phyloP scores from a whole-genome alignment of 2,113 vertebrate species.

The Ptilonorhynchus violaceus region DNA sequence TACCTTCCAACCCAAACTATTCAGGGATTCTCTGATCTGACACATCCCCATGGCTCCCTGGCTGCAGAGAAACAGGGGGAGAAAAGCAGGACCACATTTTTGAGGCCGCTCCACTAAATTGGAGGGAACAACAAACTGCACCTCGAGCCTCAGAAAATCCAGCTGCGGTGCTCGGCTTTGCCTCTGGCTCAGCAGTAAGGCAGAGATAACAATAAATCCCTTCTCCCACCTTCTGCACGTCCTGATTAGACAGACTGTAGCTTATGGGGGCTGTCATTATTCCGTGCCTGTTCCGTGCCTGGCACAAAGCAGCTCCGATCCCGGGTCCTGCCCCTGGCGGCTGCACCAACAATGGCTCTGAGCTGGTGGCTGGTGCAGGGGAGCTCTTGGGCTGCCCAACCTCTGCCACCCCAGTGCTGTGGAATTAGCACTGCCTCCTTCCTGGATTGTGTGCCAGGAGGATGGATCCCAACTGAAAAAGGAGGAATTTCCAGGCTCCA shows the following conservation, averaged over 20 bases:
- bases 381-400: neutral
- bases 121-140: neutral
- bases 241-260: neutral
- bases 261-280: neutral
- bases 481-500: neutral
- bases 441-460: accelerated
- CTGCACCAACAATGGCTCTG: neutral
- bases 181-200: neutral
- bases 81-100: neutral
- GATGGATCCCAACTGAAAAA: neutral
- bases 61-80: neutral
- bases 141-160: neutral
- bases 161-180: neutral
- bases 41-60: accelerated
- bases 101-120: neutral
- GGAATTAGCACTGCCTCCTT: neutral
- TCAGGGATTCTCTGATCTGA: neutral
- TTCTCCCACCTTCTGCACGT: conserved; percentile 17
- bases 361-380: neutral
- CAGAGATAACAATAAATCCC: conserved; percentile 29
- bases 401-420: neutral
- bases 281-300: neutral
- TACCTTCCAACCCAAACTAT: neutral
- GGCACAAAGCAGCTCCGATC: neutral
- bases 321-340: accelerated